Evolutionary conservation across 2,888 invertebrate species (phyloP).

Genomic region (Drosophila dives): DNA sequence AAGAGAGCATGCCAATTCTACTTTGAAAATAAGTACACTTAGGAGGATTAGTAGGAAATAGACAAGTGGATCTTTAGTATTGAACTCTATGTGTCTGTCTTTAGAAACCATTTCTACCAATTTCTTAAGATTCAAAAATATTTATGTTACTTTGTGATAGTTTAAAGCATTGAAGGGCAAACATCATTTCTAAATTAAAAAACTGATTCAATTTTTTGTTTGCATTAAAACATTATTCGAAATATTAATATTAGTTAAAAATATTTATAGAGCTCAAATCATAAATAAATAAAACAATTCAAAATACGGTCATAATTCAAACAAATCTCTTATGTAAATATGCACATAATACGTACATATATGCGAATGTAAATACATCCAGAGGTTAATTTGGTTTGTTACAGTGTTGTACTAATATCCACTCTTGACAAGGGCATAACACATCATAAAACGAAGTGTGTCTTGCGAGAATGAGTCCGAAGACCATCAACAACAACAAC

Average conservation of each 20-base stretch:
- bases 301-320: background rate
- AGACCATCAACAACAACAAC: constrained; percentile 5
- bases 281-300: background rate
- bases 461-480: constrained; percentile 53
- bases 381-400: constrained; percentile 40
- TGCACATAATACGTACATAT: no score
- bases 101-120: background rate
- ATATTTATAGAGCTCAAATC: no score
- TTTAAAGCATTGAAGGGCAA: background rate
- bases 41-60: background rate
- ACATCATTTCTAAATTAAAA: background rate
- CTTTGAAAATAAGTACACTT: constrained; percentile 8
- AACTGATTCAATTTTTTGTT: background rate
- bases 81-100: constrained; percentile 14
- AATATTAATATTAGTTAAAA: background rate
- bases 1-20: constrained; percentile 28
- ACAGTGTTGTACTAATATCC: constrained; percentile 52
- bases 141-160: background rate
- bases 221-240: background rate
- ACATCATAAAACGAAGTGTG: constrained; percentile 56
- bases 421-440: constrained; percentile 58
- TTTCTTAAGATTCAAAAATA: background rate
- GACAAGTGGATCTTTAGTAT: constrained; percentile 12
- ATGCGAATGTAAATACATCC: background rate
- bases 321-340: background rate